These are phyloP conservation scores for Pyrocephalus nanus DNA, from an alignment of 2,797 vertebrate species.

Conservation along the genomic window DNA sequence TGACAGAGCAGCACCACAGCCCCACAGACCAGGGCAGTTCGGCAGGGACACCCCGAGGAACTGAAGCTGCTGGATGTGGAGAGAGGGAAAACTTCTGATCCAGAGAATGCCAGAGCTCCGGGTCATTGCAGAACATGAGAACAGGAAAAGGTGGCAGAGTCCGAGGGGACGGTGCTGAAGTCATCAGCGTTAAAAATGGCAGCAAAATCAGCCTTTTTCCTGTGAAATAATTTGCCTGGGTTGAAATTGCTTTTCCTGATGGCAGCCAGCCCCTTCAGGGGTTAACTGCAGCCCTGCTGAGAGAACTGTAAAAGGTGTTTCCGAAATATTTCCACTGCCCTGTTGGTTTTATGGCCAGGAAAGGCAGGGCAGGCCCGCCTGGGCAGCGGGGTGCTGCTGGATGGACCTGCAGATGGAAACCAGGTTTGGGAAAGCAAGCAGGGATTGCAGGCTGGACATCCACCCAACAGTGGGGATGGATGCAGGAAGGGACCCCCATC, in stretches of 20 bases:
- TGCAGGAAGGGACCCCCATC: rapidly evolving
- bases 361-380: conserved; percentile 44
- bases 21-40: background rate
- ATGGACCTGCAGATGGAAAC: background rate
- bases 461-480: rapidly evolving
- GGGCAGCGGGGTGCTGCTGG: background rate
- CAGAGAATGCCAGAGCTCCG: background rate
- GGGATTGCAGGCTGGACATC: background rate
- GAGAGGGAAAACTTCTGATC: rapidly evolving
- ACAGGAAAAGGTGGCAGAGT: background rate
- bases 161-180: background rate
- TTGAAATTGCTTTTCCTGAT: conserved; percentile 13
- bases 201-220: conserved; percentile 11
- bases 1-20: background rate
- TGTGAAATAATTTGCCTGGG: background rate
- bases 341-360: conserved; percentile 31
- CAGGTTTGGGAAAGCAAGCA: background rate
- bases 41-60: background rate
- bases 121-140: rapidly evolving
- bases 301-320: conserved; percentile 59
- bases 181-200: background rate
- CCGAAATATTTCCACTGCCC: conserved; percentile 61
- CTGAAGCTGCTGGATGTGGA: background rate
- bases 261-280: conserved; percentile 29
- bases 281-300: conserved; percentile 42